These are phyloP conservation scores for Drosophila serrata DNA, from an alignment of 1,140 invertebrate species.

Conservation along the genomic window DNA sequence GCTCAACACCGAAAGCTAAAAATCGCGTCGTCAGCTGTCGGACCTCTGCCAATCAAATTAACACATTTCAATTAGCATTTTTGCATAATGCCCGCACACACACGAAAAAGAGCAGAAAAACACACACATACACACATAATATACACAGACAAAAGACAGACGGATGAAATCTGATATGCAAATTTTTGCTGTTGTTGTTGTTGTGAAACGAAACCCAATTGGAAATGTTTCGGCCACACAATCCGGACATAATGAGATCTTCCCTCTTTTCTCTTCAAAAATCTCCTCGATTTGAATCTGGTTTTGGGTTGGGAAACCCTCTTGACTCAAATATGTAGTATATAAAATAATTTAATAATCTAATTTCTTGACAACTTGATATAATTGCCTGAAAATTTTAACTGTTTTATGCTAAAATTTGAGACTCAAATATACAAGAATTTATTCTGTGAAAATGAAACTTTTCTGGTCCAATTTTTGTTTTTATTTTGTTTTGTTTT, in stretches of 20 bases:
- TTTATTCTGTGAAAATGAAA: conserved; percentile 30
- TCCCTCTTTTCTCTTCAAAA: not conserved
- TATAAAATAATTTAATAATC: no score
- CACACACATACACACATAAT: not conserved
- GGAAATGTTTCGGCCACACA: conserved; percentile 50
- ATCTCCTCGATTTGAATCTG: not conserved
- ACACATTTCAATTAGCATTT: conserved; percentile 81
- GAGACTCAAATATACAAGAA: conserved; percentile 15
- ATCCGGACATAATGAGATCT: conserved; percentile 46
- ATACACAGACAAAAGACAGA: conserved; percentile 17
- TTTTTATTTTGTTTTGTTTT: conserved; percentile 6
- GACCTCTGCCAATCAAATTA: conserved; percentile 77
- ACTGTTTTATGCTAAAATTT: conserved; percentile 46
- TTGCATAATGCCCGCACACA: conserved; percentile 50
- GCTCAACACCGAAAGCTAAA: conserved; percentile 26
- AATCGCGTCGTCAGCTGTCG: conserved; percentile 47
- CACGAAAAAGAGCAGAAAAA: conserved; percentile 5
- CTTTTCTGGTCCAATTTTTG: conserved; percentile 53
- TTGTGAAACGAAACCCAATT: conserved; percentile 44
- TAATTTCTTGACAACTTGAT: no score
- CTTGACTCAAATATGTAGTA: not conserved
- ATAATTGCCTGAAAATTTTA: not conserved
- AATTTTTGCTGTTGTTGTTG: conserved; percentile 16
- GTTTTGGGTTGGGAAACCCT: not conserved
- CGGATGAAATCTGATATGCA: conserved; percentile 49